Evolutionary conservation across 2,113 vertebrate species (phyloP), one percentile per base, ranked within the genome.

Genomic region (Misgurnus anguillicaudatus): DNA sequence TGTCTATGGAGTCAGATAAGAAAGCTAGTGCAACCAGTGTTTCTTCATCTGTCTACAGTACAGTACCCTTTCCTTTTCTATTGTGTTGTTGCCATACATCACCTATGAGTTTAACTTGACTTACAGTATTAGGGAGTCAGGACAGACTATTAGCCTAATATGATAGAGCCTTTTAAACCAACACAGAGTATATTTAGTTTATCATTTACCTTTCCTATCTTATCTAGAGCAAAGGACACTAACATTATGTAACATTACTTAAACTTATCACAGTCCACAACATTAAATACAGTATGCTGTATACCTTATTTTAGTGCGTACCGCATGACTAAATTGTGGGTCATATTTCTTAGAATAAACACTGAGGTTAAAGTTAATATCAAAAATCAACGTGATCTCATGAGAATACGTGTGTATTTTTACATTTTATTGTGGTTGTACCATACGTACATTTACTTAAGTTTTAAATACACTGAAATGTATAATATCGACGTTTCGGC

Each of bases 1-100:
- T 74, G 75, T 70, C 78, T 66, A 74, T 31, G 24, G 74, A 70
- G 73, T 80, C 36, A 74, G 74, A 82, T 85, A 80, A 80, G 75
- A 83, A 65, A 14, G 48, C 78, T 80, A 58, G 47, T 69, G 77
- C 58, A 51, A 60, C 41, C 42, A 74, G 6, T 16, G 36, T 39
- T 61, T 55, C 38, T 84, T 71, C 45, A 80, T 75, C 70, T 55
- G 68, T 73, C 45, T 73, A 19, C n/a, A 57, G 14, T 42, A 31
- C 24, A 31, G 4, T 51, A 36, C 53, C 42, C 17, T 61, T 38
- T 8, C 11, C 47, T 45, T 60, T 45, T 21, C 74, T 71, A 17
- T 55, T 19, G 39, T 73, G 79, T 45, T 72, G 75, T 36, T 64
- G 81, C 66, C 69, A 62, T 47, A 78, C 10, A 21, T 47, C 42